Percentiles rank a stretch among this genome's conserved stretches.
Evolutionary conservation across 2,888 invertebrate genomes (phyloP).

Genomic region (Lasioglossum pauxillum): DNA sequence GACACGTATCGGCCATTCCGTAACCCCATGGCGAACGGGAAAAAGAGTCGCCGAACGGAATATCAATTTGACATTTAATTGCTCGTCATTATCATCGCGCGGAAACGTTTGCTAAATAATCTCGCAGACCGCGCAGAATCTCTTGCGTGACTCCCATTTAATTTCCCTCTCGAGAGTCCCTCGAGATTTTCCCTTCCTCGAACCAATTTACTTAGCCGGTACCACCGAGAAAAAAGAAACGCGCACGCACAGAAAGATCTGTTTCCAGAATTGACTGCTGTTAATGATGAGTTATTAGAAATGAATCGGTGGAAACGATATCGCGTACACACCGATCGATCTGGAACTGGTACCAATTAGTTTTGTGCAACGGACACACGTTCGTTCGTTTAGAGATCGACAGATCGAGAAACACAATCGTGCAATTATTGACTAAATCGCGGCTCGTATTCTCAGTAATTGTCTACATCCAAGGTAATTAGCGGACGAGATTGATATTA

Average conservation of each 20-base stretch:
- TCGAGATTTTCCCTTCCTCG: slow-evolving; percentile 3
- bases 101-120: not conserved
- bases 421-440: not conserved
- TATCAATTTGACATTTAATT: slow-evolving; percentile 2
- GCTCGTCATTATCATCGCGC: not conserved
- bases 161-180: not conserved
- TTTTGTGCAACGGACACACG: slow-evolving; percentile 1
- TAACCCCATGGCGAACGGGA: not conserved
- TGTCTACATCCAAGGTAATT: not conserved
- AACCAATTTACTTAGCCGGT: not conserved
- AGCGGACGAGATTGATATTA: not conserved
- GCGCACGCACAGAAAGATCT: not conserved
- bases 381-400: not conserved
- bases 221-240: not conserved
- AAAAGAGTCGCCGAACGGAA: not conserved
- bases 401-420: not conserved
- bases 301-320: slow-evolving; percentile 21
- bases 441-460: not conserved
- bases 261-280: slow-evolving; percentile 7
- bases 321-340: not conserved
- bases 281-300: slow-evolving; percentile 41
- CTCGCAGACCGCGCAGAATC: not conserved
- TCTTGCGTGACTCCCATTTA: not conserved
- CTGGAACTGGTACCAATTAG: slow-evolving; percentile 27
- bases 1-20: not conserved